Evolutionary conservation across 2,888 invertebrate genomes (phyloP), one percentile per base, ranked within the genome.

Genomic region (Thymelicus sylvestris): DNA sequence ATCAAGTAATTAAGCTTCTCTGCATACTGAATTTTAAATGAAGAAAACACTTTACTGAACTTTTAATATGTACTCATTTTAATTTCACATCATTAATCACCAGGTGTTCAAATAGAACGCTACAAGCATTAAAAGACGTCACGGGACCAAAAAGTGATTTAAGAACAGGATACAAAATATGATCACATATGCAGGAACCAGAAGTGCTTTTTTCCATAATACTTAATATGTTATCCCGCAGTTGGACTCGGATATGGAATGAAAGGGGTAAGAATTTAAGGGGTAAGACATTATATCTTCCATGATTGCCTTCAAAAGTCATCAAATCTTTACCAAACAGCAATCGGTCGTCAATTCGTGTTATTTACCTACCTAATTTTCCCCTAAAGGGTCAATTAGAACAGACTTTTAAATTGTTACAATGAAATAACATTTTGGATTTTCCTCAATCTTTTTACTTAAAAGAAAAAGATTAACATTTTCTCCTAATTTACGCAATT

Each of bases 1-100:
- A 69, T 64, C 44, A 39, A 48, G 64, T 69, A 69, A 64, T 69
- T 59, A 69, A 69, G 69, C 61, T 68, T 59, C 39, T 64, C 69
- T 64, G 69, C 69, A 64, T 69, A 50, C 39, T 57, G 64, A 59
- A 69, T 69, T 59, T 69, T 64, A 69, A 69, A 55, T 44, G 39
- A 57, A 59, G 59, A 64, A 47, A 69, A 31, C 64, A 57, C 59
- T 64, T 64, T 31, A 15, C 24, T 59, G 48, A 57, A 48, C n/a
- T 64, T 59, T 12, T 48, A 47, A 31, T 57, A 39, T 64, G 15
- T 48, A 50, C 44, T 66, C 13, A 41, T 66, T 66, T 57, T 52
- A 52, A 19, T 52, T 19, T 15, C 3, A 6, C 15, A 52, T 7
- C 6, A 44, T 44, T 0, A 44, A 44, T 44, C 12, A 44, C 12